Conservation (phyloP, 2,888 invertebrate genomes). For the Hypsopygia costalis region DNA sequence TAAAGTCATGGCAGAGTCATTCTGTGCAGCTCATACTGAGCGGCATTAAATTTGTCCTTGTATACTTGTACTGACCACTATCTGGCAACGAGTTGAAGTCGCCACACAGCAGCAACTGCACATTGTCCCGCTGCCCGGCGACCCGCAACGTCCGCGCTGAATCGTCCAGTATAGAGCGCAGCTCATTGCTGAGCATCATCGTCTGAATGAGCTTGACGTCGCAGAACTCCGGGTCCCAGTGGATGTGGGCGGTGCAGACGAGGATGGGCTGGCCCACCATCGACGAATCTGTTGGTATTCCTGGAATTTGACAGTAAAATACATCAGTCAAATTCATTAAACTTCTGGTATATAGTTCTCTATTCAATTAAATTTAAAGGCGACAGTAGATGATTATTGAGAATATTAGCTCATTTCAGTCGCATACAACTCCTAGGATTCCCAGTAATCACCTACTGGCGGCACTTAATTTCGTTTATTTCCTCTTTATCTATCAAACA, state of each 20-base stretch:
- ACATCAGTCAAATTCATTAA: no score
- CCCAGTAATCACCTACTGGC: no score
- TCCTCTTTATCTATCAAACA: no score
- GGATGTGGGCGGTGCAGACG: conserved; percentile 99
- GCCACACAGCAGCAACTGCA: conserved; percentile 96
- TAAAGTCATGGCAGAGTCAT: no score
- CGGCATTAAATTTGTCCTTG: no score
- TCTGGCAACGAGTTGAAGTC: conserved; percentile 99
- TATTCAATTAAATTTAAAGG: no score
- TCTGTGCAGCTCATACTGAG: no score
- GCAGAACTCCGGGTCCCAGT: conserved; percentile 99
- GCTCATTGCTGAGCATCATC: conserved; percentile 98
- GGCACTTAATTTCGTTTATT: no score
- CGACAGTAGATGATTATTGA: no score
- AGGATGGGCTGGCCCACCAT: conserved; percentile 92
- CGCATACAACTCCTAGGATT: no score
- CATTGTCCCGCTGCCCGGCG: conserved; percentile 86
- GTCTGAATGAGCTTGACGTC: conserved; percentile 99
- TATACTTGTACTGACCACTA: conserved; percentile 87
- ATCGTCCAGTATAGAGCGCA: conserved; percentile 93
- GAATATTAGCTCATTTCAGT: no score
- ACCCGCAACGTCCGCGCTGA: conserved; percentile 89
- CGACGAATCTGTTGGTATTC: conserved; percentile 87
- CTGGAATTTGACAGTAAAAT: conserved; percentile 63
- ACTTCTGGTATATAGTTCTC: no score